These are phyloP conservation scores for Piscicola geometra DNA, from an alignment of 2,888 invertebrate species.

Conservation along the genomic window DNA sequence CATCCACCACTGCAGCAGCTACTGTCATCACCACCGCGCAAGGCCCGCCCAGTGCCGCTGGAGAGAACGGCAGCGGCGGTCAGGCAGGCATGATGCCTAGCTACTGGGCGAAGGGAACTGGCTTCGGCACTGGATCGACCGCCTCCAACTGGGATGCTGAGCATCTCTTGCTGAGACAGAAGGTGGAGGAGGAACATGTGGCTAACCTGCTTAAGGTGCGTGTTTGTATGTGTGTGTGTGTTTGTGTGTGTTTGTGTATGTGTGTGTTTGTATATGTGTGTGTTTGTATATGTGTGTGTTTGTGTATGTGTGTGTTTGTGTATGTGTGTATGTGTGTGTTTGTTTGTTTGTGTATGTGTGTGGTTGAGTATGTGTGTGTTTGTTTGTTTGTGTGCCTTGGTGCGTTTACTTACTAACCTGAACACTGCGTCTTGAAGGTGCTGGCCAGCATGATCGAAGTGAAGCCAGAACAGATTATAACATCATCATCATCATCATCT, in stretches of 20 bases:
- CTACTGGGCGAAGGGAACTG: conserved; percentile 92
- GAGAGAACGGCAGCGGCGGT: conserved; percentile 2
- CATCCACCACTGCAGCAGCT: background rate
- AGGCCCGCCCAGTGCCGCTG: too few relatives aligned
- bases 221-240: background rate
- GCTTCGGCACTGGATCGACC: conserved; percentile 90
- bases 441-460: conserved; percentile 83
- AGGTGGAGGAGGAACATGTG: conserved; percentile 87
- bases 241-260: too few relatives aligned
- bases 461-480: background rate
- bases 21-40: background rate
- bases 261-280: too few relatives aligned
- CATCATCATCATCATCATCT: background rate
- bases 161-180: conserved; percentile 80
- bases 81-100: conserved; percentile 52
- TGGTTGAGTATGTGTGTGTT: too few relatives aligned
- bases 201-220: conserved; percentile 66
- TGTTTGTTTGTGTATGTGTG: too few relatives aligned
- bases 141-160: conserved; percentile 95
- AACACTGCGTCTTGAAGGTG: too few relatives aligned
- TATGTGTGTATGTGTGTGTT: too few relatives aligned
- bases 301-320: too few relatives aligned
- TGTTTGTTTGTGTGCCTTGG: background rate
- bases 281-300: too few relatives aligned
- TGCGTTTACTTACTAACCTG: background rate